Base-by-base conservation (phyloP, 30 jellyfish, hydroid and myxozoan genomes). In the Aurelia aurita region DNA sequence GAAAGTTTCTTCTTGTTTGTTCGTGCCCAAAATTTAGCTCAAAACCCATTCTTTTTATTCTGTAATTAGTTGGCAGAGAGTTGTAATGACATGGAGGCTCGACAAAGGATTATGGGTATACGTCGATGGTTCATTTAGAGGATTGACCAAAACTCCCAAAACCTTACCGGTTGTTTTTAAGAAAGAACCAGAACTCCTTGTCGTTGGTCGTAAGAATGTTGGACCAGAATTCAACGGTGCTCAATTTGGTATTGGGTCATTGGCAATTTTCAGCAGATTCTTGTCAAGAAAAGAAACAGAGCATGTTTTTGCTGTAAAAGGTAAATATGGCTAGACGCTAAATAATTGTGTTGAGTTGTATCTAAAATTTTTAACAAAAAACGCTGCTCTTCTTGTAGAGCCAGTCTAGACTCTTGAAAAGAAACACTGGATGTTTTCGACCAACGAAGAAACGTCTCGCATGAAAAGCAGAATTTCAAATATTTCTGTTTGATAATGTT, bases 21-120 rank as follows among this genome's bases (percentile, higher is more conserved):
- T 39, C 51, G 51, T 39, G 0, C 51, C 5, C 15, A 39, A 39
- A 39, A 5, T 9, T 6, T 8, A 39, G 18, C 51, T 39, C 51
- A 39, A 7, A 6, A 39, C 13, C 13, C 15, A n/a, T 39, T 39
- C 13, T 22, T 26, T 29, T 29, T n/a, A 60, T 75, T 49, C 75
- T 79, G 20, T 45, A 0, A 39, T n/a, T 61, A 84, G 98, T 43
- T 93, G 98, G 98, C 98, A 93, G 78, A 67, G 97, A 39, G 85
- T 93, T 32, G 97, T 93, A 59, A 93, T 93, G 95, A 73, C 97
- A 57, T 93, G 98, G 98, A 69, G 98, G 29, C 88, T 93, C 20
- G 98, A 93, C 96, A 93, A 88, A 69, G 98, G 98, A 18, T 74
- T 93, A 43, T 93, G 98, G 98, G 95, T 93, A 16, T 93, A 93